Percentiles rank a stretch among this genome's conserved stretches.
phyloP scores from a whole-genome alignment of 2,797 vertebrate genomes.

The Hapalemur alaotrensis region DNA sequence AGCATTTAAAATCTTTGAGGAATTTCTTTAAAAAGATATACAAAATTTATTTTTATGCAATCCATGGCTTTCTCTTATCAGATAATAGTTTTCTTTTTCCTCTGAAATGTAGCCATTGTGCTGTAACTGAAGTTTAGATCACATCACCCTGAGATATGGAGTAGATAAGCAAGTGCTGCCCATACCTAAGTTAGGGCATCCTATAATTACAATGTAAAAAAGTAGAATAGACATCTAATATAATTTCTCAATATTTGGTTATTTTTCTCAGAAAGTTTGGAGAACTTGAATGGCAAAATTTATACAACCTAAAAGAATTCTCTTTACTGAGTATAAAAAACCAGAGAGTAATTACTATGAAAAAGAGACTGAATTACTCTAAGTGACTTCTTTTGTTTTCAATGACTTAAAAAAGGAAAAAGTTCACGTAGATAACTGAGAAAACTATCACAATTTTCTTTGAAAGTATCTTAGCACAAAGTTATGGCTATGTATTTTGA shows the following conservation, averaged over 20 bases:
- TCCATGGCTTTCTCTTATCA: background rate
- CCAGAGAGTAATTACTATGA: background rate
- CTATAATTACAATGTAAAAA: background rate
- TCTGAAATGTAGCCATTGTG: background rate
- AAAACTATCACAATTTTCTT: slow-evolving; percentile 18
- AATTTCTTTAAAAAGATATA: background rate
- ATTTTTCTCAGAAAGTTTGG: slow-evolving; percentile 19
- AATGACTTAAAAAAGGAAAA: background rate
- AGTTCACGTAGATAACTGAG: background rate
- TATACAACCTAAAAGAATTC: background rate
- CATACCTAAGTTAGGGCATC: background rate
- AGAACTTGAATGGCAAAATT: slow-evolving; percentile 2
- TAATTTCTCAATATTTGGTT: background rate
- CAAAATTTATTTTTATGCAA: background rate
- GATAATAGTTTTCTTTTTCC: background rate
- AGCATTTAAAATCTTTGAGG: background rate
- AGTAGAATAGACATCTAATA: background rate
- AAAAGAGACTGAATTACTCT: slow-evolving; percentile 5
- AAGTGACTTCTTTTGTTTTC: slow-evolving; percentile 12
- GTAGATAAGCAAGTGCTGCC: background rate
- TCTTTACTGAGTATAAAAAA: background rate
- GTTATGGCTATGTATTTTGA: background rate
- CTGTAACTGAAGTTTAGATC: background rate
- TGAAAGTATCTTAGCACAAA: background rate
- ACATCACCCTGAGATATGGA: background rate